phyloP scores from a whole-genome alignment of 2,113 vertebrate species.

The Nanger granti region DNA sequence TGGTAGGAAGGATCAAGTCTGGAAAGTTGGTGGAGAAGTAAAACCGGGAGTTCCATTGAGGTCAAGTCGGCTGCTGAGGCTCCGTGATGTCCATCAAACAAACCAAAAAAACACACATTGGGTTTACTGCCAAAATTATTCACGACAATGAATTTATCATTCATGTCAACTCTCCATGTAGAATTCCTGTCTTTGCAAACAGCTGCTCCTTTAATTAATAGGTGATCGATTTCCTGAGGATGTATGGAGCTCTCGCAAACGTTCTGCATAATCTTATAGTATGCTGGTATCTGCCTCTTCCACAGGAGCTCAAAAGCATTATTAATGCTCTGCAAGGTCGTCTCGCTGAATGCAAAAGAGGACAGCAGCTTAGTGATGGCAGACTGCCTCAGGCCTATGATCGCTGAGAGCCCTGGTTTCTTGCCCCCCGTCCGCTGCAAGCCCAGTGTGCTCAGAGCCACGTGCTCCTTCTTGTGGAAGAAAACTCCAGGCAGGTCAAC shows the following conservation, averaged over 20 bases:
- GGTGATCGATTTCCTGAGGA: constrained; percentile 26
- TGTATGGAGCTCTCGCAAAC: background rate
- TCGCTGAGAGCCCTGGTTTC: background rate
- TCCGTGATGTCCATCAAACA: constrained; percentile 71
- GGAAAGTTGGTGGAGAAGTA: constrained; percentile 77
- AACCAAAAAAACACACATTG: constrained; percentile 74
- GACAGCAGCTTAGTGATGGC: constrained; percentile 50
- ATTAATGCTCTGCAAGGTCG: constrained; percentile 47
- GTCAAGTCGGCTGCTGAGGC: constrained; percentile 62
- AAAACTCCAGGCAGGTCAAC: background rate
- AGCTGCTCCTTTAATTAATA: constrained; percentile 68
- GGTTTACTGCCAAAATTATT: constrained; percentile 71
- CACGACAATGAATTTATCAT: constrained; percentile 65
- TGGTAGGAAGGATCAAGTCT: constrained; percentile 61
- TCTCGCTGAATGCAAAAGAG: constrained; percentile 50
- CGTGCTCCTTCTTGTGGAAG: constrained; percentile 70
- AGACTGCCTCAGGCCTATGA: constrained; percentile 41
- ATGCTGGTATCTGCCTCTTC: background rate
- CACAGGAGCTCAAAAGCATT: constrained; percentile 69
- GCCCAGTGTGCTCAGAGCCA: constrained; percentile 54
- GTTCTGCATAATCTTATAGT: background rate
- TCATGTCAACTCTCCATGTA: constrained; percentile 66
- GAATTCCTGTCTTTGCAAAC: constrained; percentile 74
- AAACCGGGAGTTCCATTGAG: constrained; percentile 72
- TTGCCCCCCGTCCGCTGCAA: background rate